Conservation (phyloP, 2,888 invertebrate species). For the Chouioia cunea region DNA sequence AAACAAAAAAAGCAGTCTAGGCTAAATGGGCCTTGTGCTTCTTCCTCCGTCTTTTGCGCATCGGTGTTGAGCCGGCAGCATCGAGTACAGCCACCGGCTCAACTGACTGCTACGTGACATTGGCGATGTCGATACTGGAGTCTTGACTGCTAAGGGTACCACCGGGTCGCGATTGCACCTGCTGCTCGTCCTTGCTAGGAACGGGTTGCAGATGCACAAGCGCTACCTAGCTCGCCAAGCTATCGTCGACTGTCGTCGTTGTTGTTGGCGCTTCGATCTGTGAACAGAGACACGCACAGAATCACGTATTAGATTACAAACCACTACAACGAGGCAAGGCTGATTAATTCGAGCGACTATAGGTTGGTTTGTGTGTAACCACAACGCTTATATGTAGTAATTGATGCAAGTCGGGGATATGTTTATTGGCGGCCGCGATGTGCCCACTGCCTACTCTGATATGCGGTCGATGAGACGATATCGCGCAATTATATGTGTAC, state of each 20-base stretch:
- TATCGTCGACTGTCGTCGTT: conserved; percentile 58
- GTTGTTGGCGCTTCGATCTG: conserved; percentile 26
- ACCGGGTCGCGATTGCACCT: neutral
- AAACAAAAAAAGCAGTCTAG: neutral
- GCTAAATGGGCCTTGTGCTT: conserved; percentile 7
- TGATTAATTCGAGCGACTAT: no score
- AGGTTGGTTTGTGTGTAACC: no score
- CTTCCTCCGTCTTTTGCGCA: neutral
- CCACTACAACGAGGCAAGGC: neutral
- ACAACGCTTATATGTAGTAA: no score
- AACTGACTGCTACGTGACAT: conserved; percentile 1
- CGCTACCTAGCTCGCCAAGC: conserved; percentile 63
- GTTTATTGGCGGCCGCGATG: no score
- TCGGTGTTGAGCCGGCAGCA: conserved; percentile 20
- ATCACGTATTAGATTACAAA: no score
- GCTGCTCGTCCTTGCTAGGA: neutral
- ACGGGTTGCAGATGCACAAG: conserved; percentile 57
- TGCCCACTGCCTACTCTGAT: no score
- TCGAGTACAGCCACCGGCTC: conserved; percentile 2
- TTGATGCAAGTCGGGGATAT: no score
- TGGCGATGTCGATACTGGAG: neutral
- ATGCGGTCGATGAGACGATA: no score
- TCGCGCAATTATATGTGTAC: no score
- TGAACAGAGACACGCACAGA: neutral
- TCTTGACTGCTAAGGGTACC: neutral